Evolutionary conservation across 2,797 vertebrate genomes (phyloP), one percentile per base, ranked within the genome.

Genomic region (Nasua narica): DNA sequence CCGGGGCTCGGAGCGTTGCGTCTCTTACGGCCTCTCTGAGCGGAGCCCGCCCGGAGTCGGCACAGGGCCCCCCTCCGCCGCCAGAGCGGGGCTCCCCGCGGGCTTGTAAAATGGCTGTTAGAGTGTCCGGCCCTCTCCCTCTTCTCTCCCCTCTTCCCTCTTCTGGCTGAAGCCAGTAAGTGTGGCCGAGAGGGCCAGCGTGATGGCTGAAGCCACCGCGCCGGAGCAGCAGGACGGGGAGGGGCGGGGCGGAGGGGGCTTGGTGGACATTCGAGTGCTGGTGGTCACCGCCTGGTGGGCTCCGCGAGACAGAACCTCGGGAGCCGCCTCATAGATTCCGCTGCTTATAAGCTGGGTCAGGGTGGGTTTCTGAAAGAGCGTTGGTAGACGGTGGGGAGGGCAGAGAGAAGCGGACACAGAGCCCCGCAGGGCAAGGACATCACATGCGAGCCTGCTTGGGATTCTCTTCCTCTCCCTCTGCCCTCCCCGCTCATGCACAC

Each of bases 1-100:
- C 7, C 4, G 10, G 2, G 7, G 35, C 6, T 10, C 25, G 0
- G 14, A 62, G 18, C 0, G 3, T 5, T 2, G 27, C 37, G 19
- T 13, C 67, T 40, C 58, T 25, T 1, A 2, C 8, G 16, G n/a
- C 25, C 9, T 4, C 48, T 14, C 1, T 14, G 0, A 12, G 83
- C 12, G 11, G 83, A 9, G 32, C n/a, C 15, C 25, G 7, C 7
- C 0, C 4, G 4, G 35, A 35, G 13, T n/a, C 9, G 1, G n/a
- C 29, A 25, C 3, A 12, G 16, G 83, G 83, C n/a, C n/a, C 2
- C 65, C 83, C 52, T 65, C 46, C 2, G 0, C 29, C 48, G 1
- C 48, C 1, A 15, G n/a, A 21, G 11, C 48, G 2, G 1, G 8
- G 35, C 4, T 50, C 27, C n/a, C 65, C 5, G 14, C 16, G 13